phyloP scores from a whole-genome alignment of 2,888 invertebrate genomes.

The Chironomus tentans region DNA sequence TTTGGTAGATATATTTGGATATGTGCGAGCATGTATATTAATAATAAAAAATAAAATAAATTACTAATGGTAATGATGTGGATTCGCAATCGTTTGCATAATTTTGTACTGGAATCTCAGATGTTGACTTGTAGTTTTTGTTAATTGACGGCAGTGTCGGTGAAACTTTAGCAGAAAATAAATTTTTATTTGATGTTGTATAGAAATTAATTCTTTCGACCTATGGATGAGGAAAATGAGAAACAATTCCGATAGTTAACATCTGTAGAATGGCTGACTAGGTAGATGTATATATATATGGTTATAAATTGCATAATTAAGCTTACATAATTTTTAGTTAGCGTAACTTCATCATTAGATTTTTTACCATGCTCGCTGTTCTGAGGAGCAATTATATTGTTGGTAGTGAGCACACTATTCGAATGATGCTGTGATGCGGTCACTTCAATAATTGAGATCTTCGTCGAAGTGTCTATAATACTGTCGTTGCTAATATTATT shows the following conservation, averaged over 20 bases:
- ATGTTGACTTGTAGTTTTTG: conserved; percentile 36
- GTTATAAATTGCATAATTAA: background rate
- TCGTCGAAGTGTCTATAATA: background rate
- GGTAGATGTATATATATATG: too few species aligned
- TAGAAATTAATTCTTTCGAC: conserved; percentile 24
- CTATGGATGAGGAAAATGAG: background rate
- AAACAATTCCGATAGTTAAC: background rate
- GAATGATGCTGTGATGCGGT: background rate
- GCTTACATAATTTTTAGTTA: conserved; percentile 18
- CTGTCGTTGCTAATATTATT: background rate
- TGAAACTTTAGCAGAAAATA: conserved; percentile 41
- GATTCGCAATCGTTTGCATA: conserved; percentile 39
- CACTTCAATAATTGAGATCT: background rate
- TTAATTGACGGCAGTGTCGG: conserved; percentile 51
- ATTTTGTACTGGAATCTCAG: conserved; percentile 37
- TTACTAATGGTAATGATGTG: conserved; percentile 36
- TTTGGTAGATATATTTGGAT: background rate
- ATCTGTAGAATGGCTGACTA: background rate
- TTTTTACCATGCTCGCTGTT: background rate
- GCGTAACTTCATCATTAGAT: background rate
- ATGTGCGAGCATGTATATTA: background rate
- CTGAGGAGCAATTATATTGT: background rate
- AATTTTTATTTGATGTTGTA: conserved; percentile 15
- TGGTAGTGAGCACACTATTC: background rate
- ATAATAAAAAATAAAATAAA: background rate